Base-by-base conservation (phyloP, 2,113 vertebrate species). In the Morphnarchus princeps region DNA sequence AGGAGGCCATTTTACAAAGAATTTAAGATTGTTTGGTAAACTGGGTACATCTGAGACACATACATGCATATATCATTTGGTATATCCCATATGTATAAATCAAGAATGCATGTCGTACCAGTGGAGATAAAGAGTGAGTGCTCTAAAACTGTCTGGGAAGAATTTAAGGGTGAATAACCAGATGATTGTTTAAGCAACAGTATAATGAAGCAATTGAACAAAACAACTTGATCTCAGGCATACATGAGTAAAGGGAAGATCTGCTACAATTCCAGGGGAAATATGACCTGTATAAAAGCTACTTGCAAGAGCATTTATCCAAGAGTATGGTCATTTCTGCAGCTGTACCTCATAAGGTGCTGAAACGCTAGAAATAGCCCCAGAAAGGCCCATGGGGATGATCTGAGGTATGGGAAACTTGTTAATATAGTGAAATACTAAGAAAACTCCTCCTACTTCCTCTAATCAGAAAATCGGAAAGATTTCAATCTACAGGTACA, bases 201-300 rank as follows among this genome's bases (percentile, higher is more conserved):
- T 38, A 19, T 11, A 79, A 85, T 1, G 2, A 76, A 93, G 6
- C 8, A 71, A 84, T 10, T 65, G 6, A 54, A 74, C 50, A 34
- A n/a, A 5, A 0, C 5, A 55, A 36, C 22, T 63, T 50, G 3
- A 61, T 34, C 17, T 62, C 18, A 47, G 16, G 10, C 61, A 13
- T 16, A 42, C 7, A 19, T 13, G 6, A 61, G 13, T 45, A 80
- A 79, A 71, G 16, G 3, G 26, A 79, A 65, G 8, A 73, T 40
- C 16, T 70, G 14, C 31, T 63, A 57, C 74, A 95, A 82, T 79
- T 82, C 16, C 40, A 59, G 29, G 8, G 13, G 20, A 67, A 71
- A 42, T 49, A 52, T 22, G 19, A 62, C 22, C 4, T 49, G 4
- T 45, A 31, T 36, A 65, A 82, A 82, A 80, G 9, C 5, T n/a